Conservation (phyloP, 2,113 vertebrate genomes). For the Trematocara variabile region DNA sequence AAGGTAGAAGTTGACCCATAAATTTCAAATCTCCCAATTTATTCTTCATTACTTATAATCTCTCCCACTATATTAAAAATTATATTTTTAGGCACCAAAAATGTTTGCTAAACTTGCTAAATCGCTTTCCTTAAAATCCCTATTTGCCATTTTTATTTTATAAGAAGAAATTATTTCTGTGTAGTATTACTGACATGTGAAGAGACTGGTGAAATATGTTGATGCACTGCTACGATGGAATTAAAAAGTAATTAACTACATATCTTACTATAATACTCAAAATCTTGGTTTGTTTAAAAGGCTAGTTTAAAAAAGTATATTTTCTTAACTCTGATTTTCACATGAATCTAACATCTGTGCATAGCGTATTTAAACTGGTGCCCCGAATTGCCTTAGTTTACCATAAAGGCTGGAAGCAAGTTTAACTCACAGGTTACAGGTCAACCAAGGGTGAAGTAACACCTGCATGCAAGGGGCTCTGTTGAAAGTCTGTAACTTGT, state of each 20-base stretch:
- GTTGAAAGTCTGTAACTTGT: not conserved
- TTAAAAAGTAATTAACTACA: not conserved
- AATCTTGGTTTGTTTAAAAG: not conserved
- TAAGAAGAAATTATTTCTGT: not conserved
- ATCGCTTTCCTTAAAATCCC: not conserved
- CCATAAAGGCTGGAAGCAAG: not conserved
- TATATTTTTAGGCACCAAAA: not conserved
- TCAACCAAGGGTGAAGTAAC: not conserved
- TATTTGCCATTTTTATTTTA: not conserved
- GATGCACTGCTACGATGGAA: not conserved
- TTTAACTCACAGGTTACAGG: not conserved
- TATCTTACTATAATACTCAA: not conserved
- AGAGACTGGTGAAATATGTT: not conserved
- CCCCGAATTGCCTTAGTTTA: not conserved
- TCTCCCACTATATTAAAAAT: not conserved
- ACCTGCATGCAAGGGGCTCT: not conserved
- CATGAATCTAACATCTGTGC: not conserved
- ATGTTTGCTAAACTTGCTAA: not conserved
- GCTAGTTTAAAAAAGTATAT: not conserved
- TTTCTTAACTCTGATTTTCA: not conserved
- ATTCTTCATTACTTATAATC: not conserved
- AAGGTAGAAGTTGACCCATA: not conserved
- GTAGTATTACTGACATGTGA: not conserved
- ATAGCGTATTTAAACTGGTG: not conserved
- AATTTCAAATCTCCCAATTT: not conserved